phyloP scores from a whole-genome alignment of 2,113 vertebrate genomes.

The Hoplias malabaricus region DNA sequence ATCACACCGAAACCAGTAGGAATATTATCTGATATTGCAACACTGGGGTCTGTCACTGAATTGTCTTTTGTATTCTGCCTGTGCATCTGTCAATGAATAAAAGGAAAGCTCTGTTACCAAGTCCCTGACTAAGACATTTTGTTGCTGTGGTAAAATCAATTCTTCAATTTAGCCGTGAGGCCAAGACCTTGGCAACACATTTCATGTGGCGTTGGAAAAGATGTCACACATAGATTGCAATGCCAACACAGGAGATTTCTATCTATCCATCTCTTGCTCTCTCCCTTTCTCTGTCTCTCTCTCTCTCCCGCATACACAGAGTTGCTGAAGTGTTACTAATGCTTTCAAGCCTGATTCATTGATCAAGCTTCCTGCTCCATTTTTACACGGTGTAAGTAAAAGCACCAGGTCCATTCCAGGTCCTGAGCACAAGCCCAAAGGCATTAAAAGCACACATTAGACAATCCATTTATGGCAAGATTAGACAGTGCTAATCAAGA shows the following conservation, averaged over 20 bases:
- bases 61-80: slow-evolving; percentile 6
- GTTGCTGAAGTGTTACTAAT: not conserved
- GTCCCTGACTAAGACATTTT: slow-evolving; percentile 30
- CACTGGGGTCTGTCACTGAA: not conserved
- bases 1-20: not conserved
- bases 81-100: slow-evolving; percentile 18
- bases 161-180: not conserved
- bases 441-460: not conserved
- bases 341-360: not conserved
- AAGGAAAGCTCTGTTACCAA: slow-evolving; percentile 7
- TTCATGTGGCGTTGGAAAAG: slow-evolving; percentile 3
- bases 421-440: not conserved
- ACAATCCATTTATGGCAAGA: not conserved
- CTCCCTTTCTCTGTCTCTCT: not conserved
- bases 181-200: slow-evolving; percentile 6
- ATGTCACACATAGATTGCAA: slow-evolving; percentile 5
- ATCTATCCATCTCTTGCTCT: not conserved
- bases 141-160: slow-evolving; percentile 25
- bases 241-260: not conserved
- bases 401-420: too few species aligned
- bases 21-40: not conserved
- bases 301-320: not conserved
- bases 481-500: not conserved
- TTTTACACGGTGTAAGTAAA: not conserved
- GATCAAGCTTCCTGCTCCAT: not conserved